Conservation (phyloP, 2,888 invertebrate genomes). For the Geophilus truncorum region DNA sequence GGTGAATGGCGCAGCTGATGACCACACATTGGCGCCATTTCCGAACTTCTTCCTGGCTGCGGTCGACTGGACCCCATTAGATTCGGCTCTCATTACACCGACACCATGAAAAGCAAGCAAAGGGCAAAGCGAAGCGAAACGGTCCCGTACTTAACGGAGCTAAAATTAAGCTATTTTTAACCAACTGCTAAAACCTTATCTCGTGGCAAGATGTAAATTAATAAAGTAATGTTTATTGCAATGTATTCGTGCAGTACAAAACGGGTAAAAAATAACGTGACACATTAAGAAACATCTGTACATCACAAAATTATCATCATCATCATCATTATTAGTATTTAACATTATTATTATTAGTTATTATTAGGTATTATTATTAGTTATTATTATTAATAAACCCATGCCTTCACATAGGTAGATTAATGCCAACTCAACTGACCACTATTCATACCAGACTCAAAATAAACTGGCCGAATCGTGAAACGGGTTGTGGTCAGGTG, state of each 20-base stretch:
- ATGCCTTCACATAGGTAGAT: conserved; percentile 21
- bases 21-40: conserved; percentile 28
- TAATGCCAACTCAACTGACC: not conserved
- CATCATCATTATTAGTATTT: not conserved
- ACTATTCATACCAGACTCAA: not conserved
- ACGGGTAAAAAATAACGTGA: conserved; percentile 35
- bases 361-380: not conserved
- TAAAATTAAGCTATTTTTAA: not conserved
- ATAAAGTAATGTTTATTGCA: conserved; percentile 35
- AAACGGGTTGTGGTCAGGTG: not conserved
- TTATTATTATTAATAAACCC: conserved; percentile 29
- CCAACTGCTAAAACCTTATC: not conserved
- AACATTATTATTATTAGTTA: not conserved
- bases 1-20: conserved; percentile 10
- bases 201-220: conserved; percentile 29
- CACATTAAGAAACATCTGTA: conserved; percentile 35
- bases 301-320: conserved; percentile 33
- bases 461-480: not conserved
- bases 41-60: conserved; percentile 2
- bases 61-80: conserved; percentile 8
- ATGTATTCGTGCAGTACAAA: conserved; percentile 34
- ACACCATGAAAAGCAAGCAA: not conserved
- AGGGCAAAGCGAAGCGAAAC: not conserved
- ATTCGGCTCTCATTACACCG: not conserved
- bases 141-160: not conserved